These are phyloP conservation scores for Myathropa florea DNA, from an alignment of 2,888 invertebrate species.

Conservation along the genomic window DNA sequence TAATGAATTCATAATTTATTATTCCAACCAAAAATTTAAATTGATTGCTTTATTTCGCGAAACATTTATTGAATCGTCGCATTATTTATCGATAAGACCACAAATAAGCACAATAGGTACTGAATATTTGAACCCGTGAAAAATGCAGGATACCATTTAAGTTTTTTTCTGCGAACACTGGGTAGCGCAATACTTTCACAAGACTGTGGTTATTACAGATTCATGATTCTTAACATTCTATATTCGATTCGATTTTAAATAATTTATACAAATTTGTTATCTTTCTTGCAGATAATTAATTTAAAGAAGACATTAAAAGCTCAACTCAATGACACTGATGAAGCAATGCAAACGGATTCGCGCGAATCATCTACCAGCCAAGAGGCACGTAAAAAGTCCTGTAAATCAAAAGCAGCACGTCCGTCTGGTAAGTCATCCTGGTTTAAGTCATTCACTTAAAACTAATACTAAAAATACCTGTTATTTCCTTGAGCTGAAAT, in stretches of 20 bases:
- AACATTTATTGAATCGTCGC: too few species aligned
- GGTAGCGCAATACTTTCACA: too few species aligned
- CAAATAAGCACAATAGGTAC: too few species aligned
- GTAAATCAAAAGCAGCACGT: slow-evolving; percentile 78
- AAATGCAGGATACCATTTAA: too few species aligned
- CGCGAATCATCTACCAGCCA: slow-evolving; percentile 82
- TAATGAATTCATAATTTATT: neutral
- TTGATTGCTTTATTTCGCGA: too few species aligned
- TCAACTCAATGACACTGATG: slow-evolving; percentile 91
- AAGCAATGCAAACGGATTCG: slow-evolving; percentile 89
- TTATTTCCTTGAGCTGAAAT: slow-evolving; percentile 10
- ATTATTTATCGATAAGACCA: neutral
- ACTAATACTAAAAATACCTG: slow-evolving; percentile 20
- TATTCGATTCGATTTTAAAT: neutral
- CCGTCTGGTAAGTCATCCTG: slow-evolving; percentile 74
- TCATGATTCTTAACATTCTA: too few species aligned
- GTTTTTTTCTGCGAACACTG: too few species aligned
- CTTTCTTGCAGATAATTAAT: slow-evolving; percentile 85
- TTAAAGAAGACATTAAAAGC: slow-evolving; percentile 94
- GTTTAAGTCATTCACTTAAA: slow-evolving; percentile 74
- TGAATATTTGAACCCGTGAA: too few species aligned
- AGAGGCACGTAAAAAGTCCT: slow-evolving; percentile 79
- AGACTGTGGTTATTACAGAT: too few species aligned
- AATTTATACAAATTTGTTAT: neutral
- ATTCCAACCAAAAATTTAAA: slow-evolving; percentile 15